A percentile compares a stretch with the other conserved stretches of the same genome.
Conservation (phyloP, 2,113 vertebrate species). For the Caretta caretta region DNA sequence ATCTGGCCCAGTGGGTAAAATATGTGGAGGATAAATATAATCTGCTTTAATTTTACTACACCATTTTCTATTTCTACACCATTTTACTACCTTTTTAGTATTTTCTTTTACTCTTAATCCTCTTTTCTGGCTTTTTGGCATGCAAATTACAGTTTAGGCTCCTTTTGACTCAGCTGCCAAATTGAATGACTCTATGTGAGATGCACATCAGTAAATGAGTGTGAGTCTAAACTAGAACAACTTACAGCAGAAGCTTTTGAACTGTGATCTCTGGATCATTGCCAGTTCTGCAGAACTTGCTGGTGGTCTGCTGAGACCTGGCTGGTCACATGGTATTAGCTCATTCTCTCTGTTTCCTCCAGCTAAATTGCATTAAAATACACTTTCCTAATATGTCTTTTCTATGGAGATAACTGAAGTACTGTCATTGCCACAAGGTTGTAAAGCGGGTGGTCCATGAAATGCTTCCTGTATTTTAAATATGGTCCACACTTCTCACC, state of each 20-base stretch:
- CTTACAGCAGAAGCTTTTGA: background rate
- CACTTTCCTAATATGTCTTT: background rate
- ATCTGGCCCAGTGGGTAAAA: background rate
- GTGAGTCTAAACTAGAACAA: background rate
- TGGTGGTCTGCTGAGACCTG: background rate
- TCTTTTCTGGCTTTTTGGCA: background rate
- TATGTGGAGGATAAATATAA: background rate
- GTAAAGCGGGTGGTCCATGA: background rate
- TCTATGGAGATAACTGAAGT: too few species aligned
- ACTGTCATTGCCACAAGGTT: background rate
- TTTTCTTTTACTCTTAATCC: background rate
- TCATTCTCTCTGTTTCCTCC: background rate
- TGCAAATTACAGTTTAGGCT: background rate
- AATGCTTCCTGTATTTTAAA: background rate
- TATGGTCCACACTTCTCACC: too few species aligned
- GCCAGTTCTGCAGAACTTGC: background rate
- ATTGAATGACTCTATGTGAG: background rate
- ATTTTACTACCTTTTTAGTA: background rate
- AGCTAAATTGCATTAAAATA: background rate
- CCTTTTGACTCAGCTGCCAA: background rate
- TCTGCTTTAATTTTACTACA: background rate
- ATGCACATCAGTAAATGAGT: background rate
- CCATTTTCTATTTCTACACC: background rate
- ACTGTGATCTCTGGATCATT: background rate
- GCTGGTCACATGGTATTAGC: background rate